A percentile compares a stretch with the other conserved stretches of the same genome.
phyloP scores from a whole-genome alignment of 2,888 invertebrate genomes.

The Latrodectus hesperus region DNA sequence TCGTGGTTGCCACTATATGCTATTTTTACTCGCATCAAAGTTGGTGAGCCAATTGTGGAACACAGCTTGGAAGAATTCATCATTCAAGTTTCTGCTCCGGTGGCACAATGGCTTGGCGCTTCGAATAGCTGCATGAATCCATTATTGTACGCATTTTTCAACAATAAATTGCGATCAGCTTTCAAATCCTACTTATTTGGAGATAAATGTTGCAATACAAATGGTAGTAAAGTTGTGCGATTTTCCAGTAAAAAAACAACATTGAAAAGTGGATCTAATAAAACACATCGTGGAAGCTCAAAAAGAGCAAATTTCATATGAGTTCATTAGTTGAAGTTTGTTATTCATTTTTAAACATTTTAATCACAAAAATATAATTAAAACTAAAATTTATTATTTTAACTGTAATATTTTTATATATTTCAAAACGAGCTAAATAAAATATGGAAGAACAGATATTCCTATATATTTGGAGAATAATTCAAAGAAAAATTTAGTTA shows the following conservation, averaged over 20 bases:
- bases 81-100: slow-evolving; percentile 81
- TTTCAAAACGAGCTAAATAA: too few species aligned
- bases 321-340: too few species aligned
- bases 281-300: background rate
- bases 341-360: too few species aligned
- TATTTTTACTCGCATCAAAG: slow-evolving; percentile 73
- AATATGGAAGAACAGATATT: too few species aligned
- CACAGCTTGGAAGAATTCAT: slow-evolving; percentile 70
- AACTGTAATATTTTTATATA: too few species aligned
- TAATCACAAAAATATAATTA: too few species aligned
- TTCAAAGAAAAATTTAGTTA: too few species aligned
- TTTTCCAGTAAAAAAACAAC: slow-evolving; percentile 26
- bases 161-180: slow-evolving; percentile 89
- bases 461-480: too few species aligned
- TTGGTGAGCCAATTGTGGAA: slow-evolving; percentile 69
- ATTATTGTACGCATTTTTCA: slow-evolving; percentile 94
- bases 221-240: background rate
- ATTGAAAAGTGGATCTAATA: slow-evolving; percentile 7
- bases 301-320: too few species aligned
- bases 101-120: slow-evolving; percentile 88
- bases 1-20: slow-evolving; percentile 76
- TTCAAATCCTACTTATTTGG: slow-evolving; percentile 84
- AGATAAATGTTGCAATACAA: slow-evolving; percentile 1
- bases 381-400: too few species aligned
- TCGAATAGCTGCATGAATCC: slow-evolving; percentile 97